Base-by-base conservation (phyloP, 2,113 vertebrate genomes). In the Amphilophus citrinellus region DNA sequence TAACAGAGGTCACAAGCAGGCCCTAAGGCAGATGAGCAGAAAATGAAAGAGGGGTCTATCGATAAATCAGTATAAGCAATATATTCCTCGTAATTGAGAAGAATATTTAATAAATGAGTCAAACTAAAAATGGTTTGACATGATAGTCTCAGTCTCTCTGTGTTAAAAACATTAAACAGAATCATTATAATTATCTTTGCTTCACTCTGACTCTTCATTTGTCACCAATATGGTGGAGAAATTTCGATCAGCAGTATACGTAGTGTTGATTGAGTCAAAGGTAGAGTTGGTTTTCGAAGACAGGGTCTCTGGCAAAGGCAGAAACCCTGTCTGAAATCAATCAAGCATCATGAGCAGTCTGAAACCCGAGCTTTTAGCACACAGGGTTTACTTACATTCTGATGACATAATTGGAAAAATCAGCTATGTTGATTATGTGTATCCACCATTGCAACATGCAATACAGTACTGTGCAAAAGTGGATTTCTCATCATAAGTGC, bases 301-400 rank as follows among this genome's bases (percentile, higher is more conserved):
- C 2, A 13, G 18, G 1, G 7, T 56, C 18, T 94, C 79, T 7
- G 95, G 95, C 15, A 92, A 66, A 8, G 95, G 94, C 30, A 95
- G n/a, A n/a, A n/a, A n/a, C n/a, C 0, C n/a, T 47, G 30, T 71
- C 2, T 53, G 10, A 27, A 53, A 71, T 53, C 44, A 32, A 71
- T 53, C 24, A 44, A 50, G 9, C 44, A 71, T 32, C 7, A 13
- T 32, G 44, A 53, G 24, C 0, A 71, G 17, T 53, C 17, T 32
- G 24, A 71, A 71, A 32, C 30, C 44, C 20, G 44, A 50, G 42
- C 15, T 20, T 30, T 71, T 30, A 71, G 44, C 0, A 30, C 44
- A 32, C 30, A 53, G 5, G 24, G 9, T 1, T 32, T 53, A 71
- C 24, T 32, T 5, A 47, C 44, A 47, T 44, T 10, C 42, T 44